Conservation (phyloP, 2,113 vertebrate species). For the Nothoprocta pentlandii region DNA sequence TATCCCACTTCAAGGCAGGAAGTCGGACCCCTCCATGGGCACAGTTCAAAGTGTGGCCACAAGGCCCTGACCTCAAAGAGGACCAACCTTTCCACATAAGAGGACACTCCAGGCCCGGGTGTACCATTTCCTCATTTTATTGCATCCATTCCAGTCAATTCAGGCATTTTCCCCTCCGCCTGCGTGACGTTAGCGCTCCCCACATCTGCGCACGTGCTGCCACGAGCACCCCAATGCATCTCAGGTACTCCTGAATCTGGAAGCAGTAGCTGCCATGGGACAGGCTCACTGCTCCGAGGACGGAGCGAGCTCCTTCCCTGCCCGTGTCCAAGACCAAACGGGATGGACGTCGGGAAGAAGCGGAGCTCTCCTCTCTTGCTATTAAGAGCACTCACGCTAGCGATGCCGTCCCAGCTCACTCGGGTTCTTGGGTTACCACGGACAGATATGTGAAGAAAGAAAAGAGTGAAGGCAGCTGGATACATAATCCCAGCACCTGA, state of each 20-base stretch:
- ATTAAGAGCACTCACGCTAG: not conserved
- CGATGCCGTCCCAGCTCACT: not conserved
- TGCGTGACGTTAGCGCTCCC: slow-evolving; percentile 21
- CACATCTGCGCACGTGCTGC: not conserved
- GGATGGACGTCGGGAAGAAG: not conserved
- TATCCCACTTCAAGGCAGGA: slow-evolving; percentile 21
- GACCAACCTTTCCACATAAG: slow-evolving; percentile 31
- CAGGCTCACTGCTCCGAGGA: not conserved
- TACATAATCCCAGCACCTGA: slow-evolving; percentile 57
- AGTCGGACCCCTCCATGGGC: not conserved
- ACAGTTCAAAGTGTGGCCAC: not conserved
- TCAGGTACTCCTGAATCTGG: not conserved
- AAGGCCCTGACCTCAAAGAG: slow-evolving; percentile 26
- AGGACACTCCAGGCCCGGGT: slow-evolving; percentile 60
- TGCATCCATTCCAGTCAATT: slow-evolving; percentile 72
- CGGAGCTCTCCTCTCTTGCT: not conserved
- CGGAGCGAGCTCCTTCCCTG: not conserved
- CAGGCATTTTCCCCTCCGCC: slow-evolving; percentile 52
- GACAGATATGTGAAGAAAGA: slow-evolving; percentile 58
- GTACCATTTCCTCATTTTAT: slow-evolving; percentile 72
- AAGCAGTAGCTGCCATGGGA: not conserved
- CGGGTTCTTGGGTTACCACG: not conserved
- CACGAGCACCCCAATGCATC: not conserved
- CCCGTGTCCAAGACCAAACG: not conserved
- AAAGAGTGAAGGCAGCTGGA: slow-evolving; percentile 61